Conservation (phyloP, 2,797 vertebrate species). For the Mormyrops attenuatus region DNA sequence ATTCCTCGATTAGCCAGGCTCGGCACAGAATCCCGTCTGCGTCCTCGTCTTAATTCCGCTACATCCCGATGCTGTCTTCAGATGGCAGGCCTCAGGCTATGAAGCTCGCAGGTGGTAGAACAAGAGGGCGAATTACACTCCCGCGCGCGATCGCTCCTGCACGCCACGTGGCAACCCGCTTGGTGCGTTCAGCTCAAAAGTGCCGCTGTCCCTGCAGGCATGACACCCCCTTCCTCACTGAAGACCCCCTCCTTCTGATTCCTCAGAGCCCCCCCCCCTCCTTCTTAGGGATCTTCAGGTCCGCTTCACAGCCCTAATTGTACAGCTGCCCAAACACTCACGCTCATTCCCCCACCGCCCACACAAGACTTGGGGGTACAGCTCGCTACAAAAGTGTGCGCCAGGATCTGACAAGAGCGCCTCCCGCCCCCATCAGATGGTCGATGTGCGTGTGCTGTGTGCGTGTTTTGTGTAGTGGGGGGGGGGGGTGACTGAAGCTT, state of each 20-base stretch:
- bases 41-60: conserved; percentile 34
- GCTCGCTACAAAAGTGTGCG: not conserved
- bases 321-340: not conserved
- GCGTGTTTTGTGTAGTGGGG: not conserved
- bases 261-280: not conserved
- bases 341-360: not conserved
- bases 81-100: conserved; percentile 23
- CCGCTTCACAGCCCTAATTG: not conserved
- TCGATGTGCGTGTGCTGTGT: not conserved
- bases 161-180: not conserved
- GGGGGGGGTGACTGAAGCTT: not conserved
- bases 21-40: conserved; percentile 9
- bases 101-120: conserved; percentile 20
- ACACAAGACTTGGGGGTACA: not conserved
- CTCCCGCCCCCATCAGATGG: not conserved
- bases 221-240: not conserved
- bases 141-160: conserved; percentile 8
- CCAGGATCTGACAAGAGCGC: not conserved
- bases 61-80: conserved; percentile 15
- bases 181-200: not conserved
- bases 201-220: not conserved
- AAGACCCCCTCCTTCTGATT: not conserved
- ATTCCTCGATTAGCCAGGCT: conserved; percentile 26
- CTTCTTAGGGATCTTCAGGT: not conserved
- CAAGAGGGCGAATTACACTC: conserved; percentile 28